Evolutionary conservation across 1,140 invertebrate genomes (phyloP).

Genomic region (Pogonus chalceus): DNA sequence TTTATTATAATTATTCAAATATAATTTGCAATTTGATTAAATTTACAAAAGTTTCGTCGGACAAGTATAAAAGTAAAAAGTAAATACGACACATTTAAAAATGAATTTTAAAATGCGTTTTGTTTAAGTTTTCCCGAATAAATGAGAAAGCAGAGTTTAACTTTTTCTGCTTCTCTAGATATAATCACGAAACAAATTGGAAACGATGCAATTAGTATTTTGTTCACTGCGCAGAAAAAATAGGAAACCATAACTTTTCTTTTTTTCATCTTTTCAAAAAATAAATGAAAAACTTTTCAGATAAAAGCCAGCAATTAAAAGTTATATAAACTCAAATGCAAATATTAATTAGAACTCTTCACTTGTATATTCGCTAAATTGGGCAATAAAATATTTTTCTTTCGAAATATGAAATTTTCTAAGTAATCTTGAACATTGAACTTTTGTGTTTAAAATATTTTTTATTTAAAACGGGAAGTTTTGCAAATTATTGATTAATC

Average conservation of each 20-base stretch:
- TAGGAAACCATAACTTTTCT: conserved; percentile 3
- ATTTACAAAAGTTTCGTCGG: too few species aligned
- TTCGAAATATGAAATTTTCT: neutral
- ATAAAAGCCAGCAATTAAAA: conserved; percentile 7
- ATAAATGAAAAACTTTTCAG: neutral
- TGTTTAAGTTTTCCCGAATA: too few species aligned
- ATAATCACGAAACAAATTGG: too few species aligned
- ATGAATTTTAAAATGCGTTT: too few species aligned
- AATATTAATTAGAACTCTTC: conserved; percentile 4
- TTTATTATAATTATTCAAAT: too few species aligned
- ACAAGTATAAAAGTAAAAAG: too few species aligned
- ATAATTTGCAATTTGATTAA: too few species aligned
- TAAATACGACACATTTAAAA: too few species aligned
- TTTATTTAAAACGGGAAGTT: neutral
- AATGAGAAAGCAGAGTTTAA: too few species aligned
- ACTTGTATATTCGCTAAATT: neutral
- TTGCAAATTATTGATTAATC: neutral
- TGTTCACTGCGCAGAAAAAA: neutral
- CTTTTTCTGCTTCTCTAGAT: too few species aligned
- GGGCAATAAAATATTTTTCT: neutral
- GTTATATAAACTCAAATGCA: conserved; percentile 1
- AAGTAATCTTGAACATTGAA: neutral
- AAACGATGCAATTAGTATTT: neutral
- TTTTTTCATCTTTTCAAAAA: neutral
- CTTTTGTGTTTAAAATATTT: neutral